Base-by-base conservation (phyloP, 2,797 vertebrate species). In the Discoglossus pictus region DNA sequence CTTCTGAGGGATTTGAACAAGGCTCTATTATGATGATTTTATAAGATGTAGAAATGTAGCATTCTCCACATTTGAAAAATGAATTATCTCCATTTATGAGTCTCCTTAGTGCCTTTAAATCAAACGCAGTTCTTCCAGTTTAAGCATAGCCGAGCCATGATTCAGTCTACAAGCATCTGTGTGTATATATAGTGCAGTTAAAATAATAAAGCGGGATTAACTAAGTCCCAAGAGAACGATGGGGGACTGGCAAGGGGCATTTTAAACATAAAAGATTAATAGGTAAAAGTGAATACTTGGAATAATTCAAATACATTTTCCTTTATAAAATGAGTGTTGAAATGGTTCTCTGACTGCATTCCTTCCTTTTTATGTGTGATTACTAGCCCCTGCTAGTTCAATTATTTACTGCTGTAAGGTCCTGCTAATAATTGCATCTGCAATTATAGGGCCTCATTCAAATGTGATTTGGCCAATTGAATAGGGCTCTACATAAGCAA, bases 41-140 rank as follows among this genome's bases (percentile, higher is more conserved):
- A 51, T 58, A 50, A 58, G 52, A 70, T 31, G 60, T 36, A 42
- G 42, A 16, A 35, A 23, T 23, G 44, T 53, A 40, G 10, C 34
- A n/a, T 23, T 47, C 25, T 20, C 20, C 27, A 36, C 68, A 56
- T 63, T 56, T 58, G 51, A 50, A 56, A 58, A 56, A 63, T 70
- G 60, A 70, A 63, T 70, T 44, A 63, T 70, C 44, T 58, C 36
- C 59, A 50, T 69, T 70, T 70, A 70, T 36, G 68, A 70, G 52
- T 63, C 60, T 63, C 68, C 25, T 34, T 36, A 23, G 68, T 24
- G 60, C 58, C 52, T 31, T 70, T 56, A 47, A 63, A 63, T 56
- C 68, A 70, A 70, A 58, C 42, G 60, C 68, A 46, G 35, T 24
- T 58, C 68, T 63, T 63, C 68, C 60, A 70, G 55, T 50, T 55